Conservation (phyloP, 2,113 vertebrate genomes). For the Neogale vison region DNA sequence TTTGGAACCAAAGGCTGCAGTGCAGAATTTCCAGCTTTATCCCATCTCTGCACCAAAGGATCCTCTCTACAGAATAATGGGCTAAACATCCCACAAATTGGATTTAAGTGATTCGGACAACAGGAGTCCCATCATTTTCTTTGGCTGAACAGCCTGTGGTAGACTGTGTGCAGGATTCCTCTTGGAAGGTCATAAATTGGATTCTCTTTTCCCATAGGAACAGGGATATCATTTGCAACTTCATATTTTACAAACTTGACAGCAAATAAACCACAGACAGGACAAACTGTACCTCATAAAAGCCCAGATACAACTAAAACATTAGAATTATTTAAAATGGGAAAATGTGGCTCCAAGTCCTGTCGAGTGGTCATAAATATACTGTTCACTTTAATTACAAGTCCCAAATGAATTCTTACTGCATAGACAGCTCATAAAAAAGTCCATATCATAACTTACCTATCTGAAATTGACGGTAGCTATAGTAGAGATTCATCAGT, state of each 20-base stretch:
- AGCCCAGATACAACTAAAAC: constrained; percentile 20
- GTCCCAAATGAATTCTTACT: background rate
- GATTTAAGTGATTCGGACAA: constrained; percentile 19
- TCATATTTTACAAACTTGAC: constrained; percentile 39
- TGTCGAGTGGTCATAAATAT: background rate
- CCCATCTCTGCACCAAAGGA: background rate
- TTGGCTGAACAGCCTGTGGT: background rate
- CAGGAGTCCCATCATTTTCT: constrained; percentile 56
- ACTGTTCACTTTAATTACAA: background rate
- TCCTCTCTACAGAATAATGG: background rate
- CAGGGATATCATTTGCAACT: constrained; percentile 54
- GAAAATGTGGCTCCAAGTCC: background rate
- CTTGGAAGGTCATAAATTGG: constrained; percentile 49
- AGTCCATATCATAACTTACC: background rate
- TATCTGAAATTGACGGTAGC: background rate
- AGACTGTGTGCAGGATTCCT: constrained; percentile 42
- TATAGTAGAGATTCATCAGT: background rate
- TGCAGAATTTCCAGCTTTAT: background rate
- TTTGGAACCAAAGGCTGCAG: background rate
- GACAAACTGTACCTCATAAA: constrained; percentile 8
- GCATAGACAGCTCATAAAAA: background rate
- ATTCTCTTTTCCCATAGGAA: constrained; percentile 47
- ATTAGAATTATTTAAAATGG: constrained; percentile 38
- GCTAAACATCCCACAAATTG: constrained; percentile 2
- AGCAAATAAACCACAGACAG: constrained; percentile 37